A percentile compares a stretch with the other conserved stretches of the same genome.
These are phyloP conservation scores for Chionomys nivalis DNA, from an alignment of 2,113 vertebrate species.

Conservation along the genomic window DNA sequence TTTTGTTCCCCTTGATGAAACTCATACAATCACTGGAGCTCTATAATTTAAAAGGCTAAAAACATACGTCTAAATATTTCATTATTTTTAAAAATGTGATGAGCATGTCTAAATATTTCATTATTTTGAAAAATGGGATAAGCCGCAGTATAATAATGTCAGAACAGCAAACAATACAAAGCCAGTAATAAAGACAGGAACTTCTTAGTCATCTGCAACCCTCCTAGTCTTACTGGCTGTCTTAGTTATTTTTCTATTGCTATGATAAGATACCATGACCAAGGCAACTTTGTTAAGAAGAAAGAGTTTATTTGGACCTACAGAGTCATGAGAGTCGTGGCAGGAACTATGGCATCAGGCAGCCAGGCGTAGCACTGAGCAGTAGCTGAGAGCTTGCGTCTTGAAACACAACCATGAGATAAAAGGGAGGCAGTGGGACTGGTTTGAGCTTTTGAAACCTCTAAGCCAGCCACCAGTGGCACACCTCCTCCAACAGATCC, in stretches of 20 bases:
- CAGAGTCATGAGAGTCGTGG: background rate
- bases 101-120: slow-evolving; percentile 40
- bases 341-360: background rate
- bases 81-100: slow-evolving; percentile 68
- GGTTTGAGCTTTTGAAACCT: background rate
- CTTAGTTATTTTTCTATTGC: background rate
- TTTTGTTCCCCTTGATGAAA: slow-evolving; percentile 78
- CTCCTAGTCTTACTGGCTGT: slow-evolving; percentile 57
- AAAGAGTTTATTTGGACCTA: background rate
- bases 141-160: slow-evolving; percentile 62
- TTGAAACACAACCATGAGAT: background rate
- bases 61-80: slow-evolving; percentile 55
- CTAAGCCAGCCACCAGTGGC: background rate
- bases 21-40: slow-evolving; percentile 58
- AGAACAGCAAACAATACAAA: slow-evolving; percentile 76
- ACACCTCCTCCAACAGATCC: background rate
- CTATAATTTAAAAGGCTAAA: slow-evolving; percentile 58
- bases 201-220: slow-evolving; percentile 70
- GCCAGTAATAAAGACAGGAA: slow-evolving; percentile 67
- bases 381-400: background rate
- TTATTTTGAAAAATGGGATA: slow-evolving; percentile 62
- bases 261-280: background rate
- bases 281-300: background rate
- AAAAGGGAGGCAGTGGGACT: background rate
- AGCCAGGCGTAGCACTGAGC: background rate